Evolutionary conservation across 2,113 vertebrate species (phyloP).

Genomic region (Jaculus jaculus): DNA sequence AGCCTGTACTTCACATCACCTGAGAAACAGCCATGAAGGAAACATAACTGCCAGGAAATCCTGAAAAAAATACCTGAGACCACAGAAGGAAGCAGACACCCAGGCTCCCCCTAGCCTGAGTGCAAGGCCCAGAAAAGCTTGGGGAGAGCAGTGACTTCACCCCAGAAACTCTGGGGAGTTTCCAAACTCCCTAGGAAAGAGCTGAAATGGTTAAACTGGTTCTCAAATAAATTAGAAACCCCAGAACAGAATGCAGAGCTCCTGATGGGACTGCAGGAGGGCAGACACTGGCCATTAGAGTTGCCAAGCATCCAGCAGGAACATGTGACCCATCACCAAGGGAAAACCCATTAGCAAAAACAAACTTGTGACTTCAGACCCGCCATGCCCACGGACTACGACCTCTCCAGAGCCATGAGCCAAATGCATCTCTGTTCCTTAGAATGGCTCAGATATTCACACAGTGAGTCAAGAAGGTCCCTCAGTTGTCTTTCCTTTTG

Average conservation of each 20-base stretch:
- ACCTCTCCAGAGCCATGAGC: not conserved
- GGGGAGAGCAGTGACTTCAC: not conserved
- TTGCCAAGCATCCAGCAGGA: not conserved
- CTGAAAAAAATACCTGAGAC: not conserved
- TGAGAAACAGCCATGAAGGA: not conserved
- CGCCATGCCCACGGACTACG: not conserved
- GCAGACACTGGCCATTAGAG: not conserved
- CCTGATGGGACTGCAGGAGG: not conserved
- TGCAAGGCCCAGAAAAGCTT: no score
- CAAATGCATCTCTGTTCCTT: not conserved
- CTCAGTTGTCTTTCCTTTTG: not conserved
- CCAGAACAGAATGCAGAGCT: not conserved
- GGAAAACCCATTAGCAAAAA: not conserved
- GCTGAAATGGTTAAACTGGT: not conserved
- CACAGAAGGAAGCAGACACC: not conserved
- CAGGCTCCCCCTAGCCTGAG: not conserved
- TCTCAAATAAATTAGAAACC: not conserved
- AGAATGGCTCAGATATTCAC: not conserved
- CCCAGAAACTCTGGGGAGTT: not conserved
- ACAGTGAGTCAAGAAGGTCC: rapidly evolving
- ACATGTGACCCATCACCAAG: not conserved
- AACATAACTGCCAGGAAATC: not conserved
- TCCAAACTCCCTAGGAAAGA: not conserved
- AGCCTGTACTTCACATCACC: no score
- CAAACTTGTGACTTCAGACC: not conserved